Base-by-base conservation (phyloP, 2,113 vertebrate species). In the Rhodinocichla rosea region DNA sequence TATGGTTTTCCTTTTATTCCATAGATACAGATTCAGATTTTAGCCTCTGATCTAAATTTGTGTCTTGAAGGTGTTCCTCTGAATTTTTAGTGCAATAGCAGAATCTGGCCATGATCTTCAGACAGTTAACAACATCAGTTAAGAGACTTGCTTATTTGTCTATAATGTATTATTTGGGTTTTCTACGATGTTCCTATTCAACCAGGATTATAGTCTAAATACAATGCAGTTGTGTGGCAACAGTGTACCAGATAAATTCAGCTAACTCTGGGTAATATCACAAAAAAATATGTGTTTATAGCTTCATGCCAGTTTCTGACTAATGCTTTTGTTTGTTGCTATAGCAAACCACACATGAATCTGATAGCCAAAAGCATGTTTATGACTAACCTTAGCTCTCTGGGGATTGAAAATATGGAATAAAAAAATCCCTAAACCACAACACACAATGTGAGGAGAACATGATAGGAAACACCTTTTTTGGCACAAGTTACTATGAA, bases 321-420 rank as follows among this genome's bases (percentile, higher is more conserved):
- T 97, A 97, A 97, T 95, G 94, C 95, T 96, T 97, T 97, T 97
- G 96, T 97, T 97, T 97, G 97, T 97, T 97, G 97, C 97, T 97
- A 97, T 97, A 97, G 96, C 78, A 95, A 97, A 95, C 93, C 74
- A 94, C 95, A 90, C 97, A 95, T 86, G 85, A 96, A 97, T 86
- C 74, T 91, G 90, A 86, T 94, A 95, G 94, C 69, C 95, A 86
- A 95, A 97, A 96, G 82, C 63, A 69, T 94, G 89, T 92, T 96
- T 95, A 96, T 95, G 94, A 96, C 92, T 95, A 97, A 95, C 93
- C 79, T 92, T 95, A 65, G 90, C 73, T 96, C 96, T 96, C 96
- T 50, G 57, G 97, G 95, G 95, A 91, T 47, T 94, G 83, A 90
- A 94, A 96, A 92, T 92, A 91, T 67, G 90, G 70, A 88, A 74